Conservation (phyloP, 2,888 invertebrate species). For the Empis livida region DNA sequence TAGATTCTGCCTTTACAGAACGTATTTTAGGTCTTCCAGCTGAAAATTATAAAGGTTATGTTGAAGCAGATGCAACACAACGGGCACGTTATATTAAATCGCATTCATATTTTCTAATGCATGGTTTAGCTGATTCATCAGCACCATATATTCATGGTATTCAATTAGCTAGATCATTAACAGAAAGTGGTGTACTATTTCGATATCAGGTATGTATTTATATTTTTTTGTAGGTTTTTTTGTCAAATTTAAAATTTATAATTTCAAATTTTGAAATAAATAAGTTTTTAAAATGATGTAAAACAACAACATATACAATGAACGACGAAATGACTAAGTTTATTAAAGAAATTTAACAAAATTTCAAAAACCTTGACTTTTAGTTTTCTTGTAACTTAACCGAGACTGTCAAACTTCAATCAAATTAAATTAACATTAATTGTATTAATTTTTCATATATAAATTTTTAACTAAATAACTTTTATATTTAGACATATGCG, state of each 20-base stretch:
- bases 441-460: too few species aligned
- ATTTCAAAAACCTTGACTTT: too few species aligned
- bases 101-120: conserved; percentile 77
- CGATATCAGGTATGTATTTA: conserved; percentile 91
- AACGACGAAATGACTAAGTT: too few species aligned
- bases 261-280: too few species aligned
- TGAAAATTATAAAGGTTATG: conserved; percentile 82
- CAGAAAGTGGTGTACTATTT: conserved; percentile 78
- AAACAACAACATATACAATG: too few species aligned
- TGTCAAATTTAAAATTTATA: too few species aligned
- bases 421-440: too few species aligned
- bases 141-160: conserved; percentile 91
- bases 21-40: conserved; percentile 77
- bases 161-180: conserved; percentile 75
- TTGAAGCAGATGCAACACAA: conserved; percentile 82
- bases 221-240: too few species aligned
- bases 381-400: too few species aligned
- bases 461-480: neutral
- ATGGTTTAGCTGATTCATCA: conserved; percentile 84
- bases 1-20: conserved; percentile 94
- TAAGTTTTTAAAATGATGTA: too few species aligned
- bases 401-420: too few species aligned
- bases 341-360: too few species aligned
- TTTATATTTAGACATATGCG: conserved; percentile 66
- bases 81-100: conserved; percentile 78